Conservation (phyloP, 1,140 invertebrate species). For the Leptoteleia sp. region DNA sequence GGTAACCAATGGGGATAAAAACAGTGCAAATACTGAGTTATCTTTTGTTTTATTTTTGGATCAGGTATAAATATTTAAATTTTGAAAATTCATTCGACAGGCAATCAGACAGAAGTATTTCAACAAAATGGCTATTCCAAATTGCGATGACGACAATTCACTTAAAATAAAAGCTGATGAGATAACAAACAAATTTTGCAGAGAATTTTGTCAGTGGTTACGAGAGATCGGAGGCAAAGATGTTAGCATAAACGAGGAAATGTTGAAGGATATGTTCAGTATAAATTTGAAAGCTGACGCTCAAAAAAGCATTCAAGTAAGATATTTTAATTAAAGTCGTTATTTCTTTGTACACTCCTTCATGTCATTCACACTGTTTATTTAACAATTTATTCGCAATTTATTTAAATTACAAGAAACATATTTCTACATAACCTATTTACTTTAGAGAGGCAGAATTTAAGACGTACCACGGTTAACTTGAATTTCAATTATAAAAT, state of each 20-base stretch:
- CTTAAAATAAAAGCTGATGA: slow-evolving; percentile 72
- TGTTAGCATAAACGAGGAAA: slow-evolving; percentile 76
- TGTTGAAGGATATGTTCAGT: slow-evolving; percentile 82
- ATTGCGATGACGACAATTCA: slow-evolving; percentile 15
- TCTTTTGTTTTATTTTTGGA: slow-evolving; percentile 1
- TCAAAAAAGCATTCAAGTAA: slow-evolving; percentile 79
- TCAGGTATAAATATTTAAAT: slow-evolving; percentile 5
- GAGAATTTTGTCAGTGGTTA: slow-evolving; percentile 84
- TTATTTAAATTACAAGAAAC: no score
- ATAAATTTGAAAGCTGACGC: slow-evolving; percentile 83
- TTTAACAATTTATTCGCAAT: no score
- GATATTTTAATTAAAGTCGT: background rate
- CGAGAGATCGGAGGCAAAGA: slow-evolving; percentile 78
- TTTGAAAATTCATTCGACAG: slow-evolving; percentile 12
- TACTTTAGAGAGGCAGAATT: no score
- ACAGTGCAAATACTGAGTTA: slow-evolving; percentile 12
- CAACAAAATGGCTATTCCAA: slow-evolving; percentile 13
- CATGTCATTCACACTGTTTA: no score
- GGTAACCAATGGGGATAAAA: slow-evolving; percentile 14
- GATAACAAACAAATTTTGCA: slow-evolving; percentile 74
- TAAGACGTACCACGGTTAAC: no score
- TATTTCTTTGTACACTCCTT: no score
- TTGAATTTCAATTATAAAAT: no score
- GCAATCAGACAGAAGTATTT: slow-evolving; percentile 17
- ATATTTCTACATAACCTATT: no score